These are phyloP conservation scores for Linepithema humile DNA, from an alignment of 1,140 invertebrate genomes.

Conservation along the genomic window DNA sequence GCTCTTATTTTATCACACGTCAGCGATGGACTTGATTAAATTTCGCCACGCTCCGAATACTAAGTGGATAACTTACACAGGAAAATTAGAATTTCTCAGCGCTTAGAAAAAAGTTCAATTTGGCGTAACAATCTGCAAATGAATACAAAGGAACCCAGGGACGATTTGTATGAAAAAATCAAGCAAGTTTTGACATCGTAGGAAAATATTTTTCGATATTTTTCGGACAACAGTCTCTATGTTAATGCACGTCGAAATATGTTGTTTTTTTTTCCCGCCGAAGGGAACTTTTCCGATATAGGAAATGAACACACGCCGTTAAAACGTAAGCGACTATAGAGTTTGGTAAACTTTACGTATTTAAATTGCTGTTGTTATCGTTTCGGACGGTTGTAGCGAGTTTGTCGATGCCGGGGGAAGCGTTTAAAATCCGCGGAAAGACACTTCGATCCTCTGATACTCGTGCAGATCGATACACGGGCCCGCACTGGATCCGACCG, in stretches of 20 bases:
- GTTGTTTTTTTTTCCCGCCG: not conserved
- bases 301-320: not conserved
- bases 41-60: constrained; percentile 30
- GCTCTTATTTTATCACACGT: constrained; percentile 1
- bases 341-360: constrained; percentile 1
- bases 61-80: not conserved
- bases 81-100: not conserved
- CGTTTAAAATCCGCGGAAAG: constrained; percentile 38
- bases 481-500: constrained; percentile 30
- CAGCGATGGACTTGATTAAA: constrained; percentile 36
- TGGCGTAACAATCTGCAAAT: not conserved
- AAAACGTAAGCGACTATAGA: not conserved
- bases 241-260: not conserved
- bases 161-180: not conserved
- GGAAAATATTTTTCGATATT: not conserved
- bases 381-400: not conserved
- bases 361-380: constrained; percentile 1
- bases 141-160: not conserved
- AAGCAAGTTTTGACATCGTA: too few species aligned
- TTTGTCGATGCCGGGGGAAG: not conserved
- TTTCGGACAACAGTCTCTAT: not conserved
- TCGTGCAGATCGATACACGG: constrained; percentile 43
- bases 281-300: not conserved
- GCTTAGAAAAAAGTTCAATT: not conserved
- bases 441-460: constrained; percentile 39